A percentile compares a stretch with the other conserved stretches of the same genome.
phyloP scores from a whole-genome alignment of 2,113 vertebrate species.

The Nesospiza acunhae region DNA sequence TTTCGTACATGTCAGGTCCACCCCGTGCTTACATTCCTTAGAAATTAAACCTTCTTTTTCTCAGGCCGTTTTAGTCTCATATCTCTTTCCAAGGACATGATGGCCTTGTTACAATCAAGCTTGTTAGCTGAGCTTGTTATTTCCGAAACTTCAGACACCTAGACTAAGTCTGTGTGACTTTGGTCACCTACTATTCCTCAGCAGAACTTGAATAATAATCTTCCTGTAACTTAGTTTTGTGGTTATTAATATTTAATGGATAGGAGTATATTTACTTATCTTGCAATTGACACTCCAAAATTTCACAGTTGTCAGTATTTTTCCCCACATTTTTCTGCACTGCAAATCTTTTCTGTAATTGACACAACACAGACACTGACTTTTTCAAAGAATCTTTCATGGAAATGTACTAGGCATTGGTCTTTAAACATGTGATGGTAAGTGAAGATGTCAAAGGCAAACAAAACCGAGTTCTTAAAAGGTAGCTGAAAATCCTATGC shows the following conservation, averaged over 20 bases:
- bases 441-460: constrained; percentile 3
- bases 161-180: too few species aligned
- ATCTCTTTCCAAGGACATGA: too few species aligned
- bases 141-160: too few species aligned
- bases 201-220: background rate
- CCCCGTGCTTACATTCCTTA: too few species aligned
- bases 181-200: too few species aligned
- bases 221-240: background rate
- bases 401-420: background rate
- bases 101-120: too few species aligned
- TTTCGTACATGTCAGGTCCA: too few species aligned
- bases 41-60: too few species aligned
- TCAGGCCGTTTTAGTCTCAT: too few species aligned
- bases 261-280: background rate
- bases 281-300: background rate
- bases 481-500: background rate
- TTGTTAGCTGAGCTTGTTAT: too few species aligned
- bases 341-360: background rate
- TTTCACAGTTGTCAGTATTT: background rate
- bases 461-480: background rate
- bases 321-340: background rate
- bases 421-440: background rate
- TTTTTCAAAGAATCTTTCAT: background rate
- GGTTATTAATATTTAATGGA: background rate
- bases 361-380: background rate